phyloP scores from a whole-genome alignment of 2,888 invertebrate genomes.

The Seira sanloemensis region DNA sequence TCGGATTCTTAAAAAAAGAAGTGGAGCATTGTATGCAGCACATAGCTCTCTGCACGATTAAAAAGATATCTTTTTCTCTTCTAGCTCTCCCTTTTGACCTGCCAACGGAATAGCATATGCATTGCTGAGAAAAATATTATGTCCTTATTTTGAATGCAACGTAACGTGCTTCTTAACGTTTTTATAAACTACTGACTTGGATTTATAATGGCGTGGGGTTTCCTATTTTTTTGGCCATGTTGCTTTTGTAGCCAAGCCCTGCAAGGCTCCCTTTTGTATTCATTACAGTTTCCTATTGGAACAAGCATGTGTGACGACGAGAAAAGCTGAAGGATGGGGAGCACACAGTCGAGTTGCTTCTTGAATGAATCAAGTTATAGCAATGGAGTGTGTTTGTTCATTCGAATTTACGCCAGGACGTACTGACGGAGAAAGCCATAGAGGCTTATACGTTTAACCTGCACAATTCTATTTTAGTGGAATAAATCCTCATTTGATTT shows the following conservation, averaged over 20 bases:
- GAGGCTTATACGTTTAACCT: background rate
- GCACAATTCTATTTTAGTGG: background rate
- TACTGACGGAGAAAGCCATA: background rate
- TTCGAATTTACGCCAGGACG: background rate
- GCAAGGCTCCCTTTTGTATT: too few species aligned
- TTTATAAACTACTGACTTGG: background rate
- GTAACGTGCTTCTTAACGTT: slow-evolving; percentile 10
- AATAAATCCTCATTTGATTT: slow-evolving; percentile 67
- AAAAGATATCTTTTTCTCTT: background rate
- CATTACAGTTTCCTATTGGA: slow-evolving; percentile 8
- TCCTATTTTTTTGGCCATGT: slow-evolving; percentile 4
- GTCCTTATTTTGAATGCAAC: slow-evolving; percentile 13
- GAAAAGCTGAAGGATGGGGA: background rate
- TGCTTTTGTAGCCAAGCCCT: background rate
- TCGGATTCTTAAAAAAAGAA: slow-evolving; percentile 22
- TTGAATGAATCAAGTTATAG: slow-evolving; percentile 27
- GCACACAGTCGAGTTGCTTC: slow-evolving; percentile 10
- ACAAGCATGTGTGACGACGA: slow-evolving; percentile 11
- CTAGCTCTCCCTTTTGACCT: too few species aligned
- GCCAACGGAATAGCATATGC: too few species aligned
- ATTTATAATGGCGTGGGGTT: background rate
- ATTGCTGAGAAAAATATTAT: too few species aligned
- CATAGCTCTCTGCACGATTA: slow-evolving; percentile 17
- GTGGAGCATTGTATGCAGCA: slow-evolving; percentile 6
- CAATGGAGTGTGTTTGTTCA: slow-evolving; percentile 9